Conservation (phyloP, 2,888 invertebrate species). For the Rhagonycha lutea region DNA sequence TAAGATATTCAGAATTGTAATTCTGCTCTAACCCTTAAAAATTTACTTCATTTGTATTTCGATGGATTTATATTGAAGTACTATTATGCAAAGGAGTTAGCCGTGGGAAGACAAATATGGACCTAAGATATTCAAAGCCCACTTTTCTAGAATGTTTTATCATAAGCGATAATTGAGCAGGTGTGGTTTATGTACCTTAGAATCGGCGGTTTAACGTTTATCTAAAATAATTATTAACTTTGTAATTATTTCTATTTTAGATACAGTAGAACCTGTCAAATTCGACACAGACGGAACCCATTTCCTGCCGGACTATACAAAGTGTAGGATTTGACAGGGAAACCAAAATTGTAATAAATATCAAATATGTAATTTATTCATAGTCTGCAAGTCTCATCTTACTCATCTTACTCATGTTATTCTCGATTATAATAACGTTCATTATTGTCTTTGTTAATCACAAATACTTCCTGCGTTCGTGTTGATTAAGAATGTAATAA, state of each 20-base stretch:
- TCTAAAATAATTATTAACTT: constrained; percentile 9
- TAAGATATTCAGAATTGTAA: constrained; percentile 24
- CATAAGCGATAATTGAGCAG: constrained; percentile 46
- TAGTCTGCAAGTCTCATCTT: too few species aligned
- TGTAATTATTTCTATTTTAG: neutral
- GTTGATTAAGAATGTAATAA: too few species aligned
- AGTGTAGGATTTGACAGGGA: too few species aligned
- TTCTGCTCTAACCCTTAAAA: constrained; percentile 35
- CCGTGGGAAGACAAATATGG: constrained; percentile 42
- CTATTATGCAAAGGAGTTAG: constrained; percentile 30
- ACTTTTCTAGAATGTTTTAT: constrained; percentile 41
- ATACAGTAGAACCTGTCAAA: neutral
- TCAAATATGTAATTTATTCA: too few species aligned
- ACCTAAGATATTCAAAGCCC: constrained; percentile 34
- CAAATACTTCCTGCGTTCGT: too few species aligned
- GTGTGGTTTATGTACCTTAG: constrained; percentile 39
- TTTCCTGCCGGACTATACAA: too few species aligned
- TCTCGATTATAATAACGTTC: too few species aligned
- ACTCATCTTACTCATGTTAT: too few species aligned
- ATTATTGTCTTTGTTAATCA: too few species aligned
- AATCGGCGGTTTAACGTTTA: neutral
- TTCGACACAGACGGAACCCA: too few species aligned
- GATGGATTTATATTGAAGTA: constrained; percentile 21
- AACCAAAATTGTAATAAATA: too few species aligned
- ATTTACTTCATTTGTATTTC: constrained; percentile 21